Evolutionary conservation across 2,888 invertebrate species (phyloP).

Genomic region (Esperia sulphurella): DNA sequence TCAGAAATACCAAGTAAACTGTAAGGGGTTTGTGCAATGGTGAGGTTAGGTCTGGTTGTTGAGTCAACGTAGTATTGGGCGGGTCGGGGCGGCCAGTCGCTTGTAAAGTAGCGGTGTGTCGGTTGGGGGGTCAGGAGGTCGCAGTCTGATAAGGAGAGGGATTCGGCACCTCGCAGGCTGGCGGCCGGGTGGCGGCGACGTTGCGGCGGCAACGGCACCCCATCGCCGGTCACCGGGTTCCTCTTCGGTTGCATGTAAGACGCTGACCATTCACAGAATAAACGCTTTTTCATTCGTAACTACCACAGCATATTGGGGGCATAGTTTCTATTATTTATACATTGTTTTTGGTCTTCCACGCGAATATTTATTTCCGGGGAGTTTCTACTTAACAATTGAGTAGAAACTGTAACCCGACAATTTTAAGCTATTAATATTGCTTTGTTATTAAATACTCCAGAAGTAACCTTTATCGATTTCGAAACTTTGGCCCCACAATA

Average conservation of each 20-base stretch:
- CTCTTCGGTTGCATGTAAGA: conserved; percentile 76
- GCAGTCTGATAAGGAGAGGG: conserved; percentile 40
- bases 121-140: conserved; percentile 56
- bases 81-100: conserved; percentile 62
- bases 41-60: conserved; percentile 45
- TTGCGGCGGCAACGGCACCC: conserved; percentile 74
- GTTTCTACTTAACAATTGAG: too few relatives aligned
- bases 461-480: neutral
- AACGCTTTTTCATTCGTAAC: conserved; percentile 62
- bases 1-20: conserved; percentile 66
- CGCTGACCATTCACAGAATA: conserved; percentile 74
- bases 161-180: conserved; percentile 74
- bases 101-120: conserved; percentile 61
- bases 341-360: too few relatives aligned
- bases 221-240: conserved; percentile 82
- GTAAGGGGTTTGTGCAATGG: conserved; percentile 51
- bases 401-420: too few relatives aligned
- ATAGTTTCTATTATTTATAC: too few relatives aligned
- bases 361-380: too few relatives aligned
- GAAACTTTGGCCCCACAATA: conserved; percentile 1
- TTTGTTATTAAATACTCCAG: too few relatives aligned
- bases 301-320: conserved; percentile 6
- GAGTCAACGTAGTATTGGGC: conserved; percentile 69
- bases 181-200: conserved; percentile 70
- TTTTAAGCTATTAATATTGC: too few relatives aligned